Evolutionary conservation across 2,797 vertebrate species (phyloP), one percentile per base, ranked within the genome.

Genomic region (Sebastolobus altivelis): DNA sequence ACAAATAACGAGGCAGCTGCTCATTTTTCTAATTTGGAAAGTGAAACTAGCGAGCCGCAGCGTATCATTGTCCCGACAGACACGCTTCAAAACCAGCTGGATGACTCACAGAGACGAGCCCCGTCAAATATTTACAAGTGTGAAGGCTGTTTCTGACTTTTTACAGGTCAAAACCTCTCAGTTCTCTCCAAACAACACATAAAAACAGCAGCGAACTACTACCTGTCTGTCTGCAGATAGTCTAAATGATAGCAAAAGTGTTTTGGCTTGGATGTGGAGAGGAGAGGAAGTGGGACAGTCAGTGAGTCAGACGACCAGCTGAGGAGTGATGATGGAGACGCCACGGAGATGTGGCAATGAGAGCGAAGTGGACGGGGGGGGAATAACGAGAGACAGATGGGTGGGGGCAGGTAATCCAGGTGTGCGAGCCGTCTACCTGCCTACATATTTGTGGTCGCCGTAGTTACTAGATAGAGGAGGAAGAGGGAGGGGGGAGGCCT

Each of bases 371-470:
- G 61, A 49, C 11, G 43, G 25, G 25, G 7, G 22, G 70, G 72
- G 46, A 65, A 65, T 54, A 75, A 69, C n/a, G 16, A 58, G 66
- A 87, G 68, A 65, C 61, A 56, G 80, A 22, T 18, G 56, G 81
- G 77, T 71, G 70, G 77, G 79, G 72, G 72, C 65, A 72, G 84
- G 82, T 67, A 75, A 87, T 93, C 91, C 93, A 95, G 95, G 94
- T 96, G 95, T 94, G 90, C 89, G 65, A 71, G 86, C 75, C 25
- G 87, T 92, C 94, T 92, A 82, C 92, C 87, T 73, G 84, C 75
- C 89, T 85, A 86, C 93, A 94, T 94, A 93, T 87, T 95, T 95
- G 93, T 59, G 93, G 93, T 89, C 37, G 33, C 58, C 13, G 43
- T 31, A 77, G 89, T 87, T 84, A 89, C 66, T 75, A 82, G 72